Evolutionary conservation across 2,888 invertebrate species (phyloP), one percentile per base, ranked within the genome.

Genomic region (Tetropium fuscum): DNA sequence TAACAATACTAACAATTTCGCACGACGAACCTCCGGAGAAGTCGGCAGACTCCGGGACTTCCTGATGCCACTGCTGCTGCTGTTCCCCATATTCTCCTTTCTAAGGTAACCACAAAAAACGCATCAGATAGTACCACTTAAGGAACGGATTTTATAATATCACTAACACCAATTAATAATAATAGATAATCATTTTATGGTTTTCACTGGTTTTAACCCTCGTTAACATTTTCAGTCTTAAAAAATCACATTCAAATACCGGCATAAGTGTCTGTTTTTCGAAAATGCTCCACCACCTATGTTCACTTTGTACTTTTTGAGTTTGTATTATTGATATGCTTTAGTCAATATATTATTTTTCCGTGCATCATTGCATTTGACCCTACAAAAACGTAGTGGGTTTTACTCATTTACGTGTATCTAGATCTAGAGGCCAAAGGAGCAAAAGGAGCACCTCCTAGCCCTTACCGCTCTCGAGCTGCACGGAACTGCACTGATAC

Each of bases 21-120:
- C 69, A 60, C 76, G 80, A 68, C 80, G 75, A 27, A 77, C 75
- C 75, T 78, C 79, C 19, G 79, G 92, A 54, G 92, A 92, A 67
- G 91, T 92, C 60, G 92, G 92, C 77, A 92, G 83, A 81, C 92
- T 92, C 77, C 91, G 84, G 43, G 86, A 87, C 77, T 88, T 89
- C 72, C 78, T 71, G 30, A 71, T 63, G 45, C 72, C 71, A 49
- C 71, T 72, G 58, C 64, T 70, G 58, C 64, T 70, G 57, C 73
- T 74, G 63, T 82, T 82, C 45, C 82, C 81, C 81, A 81, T 82
- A 47, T 25, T 27, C 16, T 36, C 16, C 49, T 10, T 1, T 11
- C 8, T 22, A 20, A 43, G n/a, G 43, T 20, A 15, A 11, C 22
- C 27, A 27, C 27, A 6, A 8, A 27, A 27, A 27, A 27, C 27